Base-by-base conservation (phyloP, 92 coral and sea anemone genomes). In the Phymanthus crucifer region DNA sequence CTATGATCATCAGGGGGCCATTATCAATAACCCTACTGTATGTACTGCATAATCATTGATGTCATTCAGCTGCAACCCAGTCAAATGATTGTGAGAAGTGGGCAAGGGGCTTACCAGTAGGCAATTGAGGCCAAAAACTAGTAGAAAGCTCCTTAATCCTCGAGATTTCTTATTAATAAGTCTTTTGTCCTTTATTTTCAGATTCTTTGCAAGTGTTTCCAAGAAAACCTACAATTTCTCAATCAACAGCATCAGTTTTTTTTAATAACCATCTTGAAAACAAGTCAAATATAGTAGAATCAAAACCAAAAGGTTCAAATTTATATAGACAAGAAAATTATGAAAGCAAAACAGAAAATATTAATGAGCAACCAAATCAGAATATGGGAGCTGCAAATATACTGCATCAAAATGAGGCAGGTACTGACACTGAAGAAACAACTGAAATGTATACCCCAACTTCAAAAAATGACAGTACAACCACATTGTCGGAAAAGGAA, bases 161-260 rank as follows among this genome's bases (percentile, higher is more conserved):
- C n/a, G n/a, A n/a, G n/a, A n/a, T 31, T 23, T 34, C 18, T 17
- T 61, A 6, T 61, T 19, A 57, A 38, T 38, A 5, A 11, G 0
- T 43, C 0, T 17, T 11, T 43, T 43, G 10, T 17, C 21, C 40
- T 71, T 19, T n/a, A 40, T 4, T 38, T 71, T 3, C 75, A 71
- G 75, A 40, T 24, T 71, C 75, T 40, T 12, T 71, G 32, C 52
- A 19, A 40, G 73, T 69, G 2, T 66, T 66, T 18, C 52, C 52
- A 21, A 27, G 29, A 38, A 71, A 40, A 32, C 27, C 50, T 24
- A 71, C 75, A 38, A 27, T 61, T 61, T 27, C 68, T 61, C 68
- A 61, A 29, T n/a, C 75, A 32, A 70, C 74, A 4, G 6, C 43
- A 32, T 16, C 75, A 18, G 56, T 13, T 36, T 21, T 36, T 40